phyloP scores from a whole-genome alignment of 2,888 invertebrate species.

The Parasteatoda lunata region DNA sequence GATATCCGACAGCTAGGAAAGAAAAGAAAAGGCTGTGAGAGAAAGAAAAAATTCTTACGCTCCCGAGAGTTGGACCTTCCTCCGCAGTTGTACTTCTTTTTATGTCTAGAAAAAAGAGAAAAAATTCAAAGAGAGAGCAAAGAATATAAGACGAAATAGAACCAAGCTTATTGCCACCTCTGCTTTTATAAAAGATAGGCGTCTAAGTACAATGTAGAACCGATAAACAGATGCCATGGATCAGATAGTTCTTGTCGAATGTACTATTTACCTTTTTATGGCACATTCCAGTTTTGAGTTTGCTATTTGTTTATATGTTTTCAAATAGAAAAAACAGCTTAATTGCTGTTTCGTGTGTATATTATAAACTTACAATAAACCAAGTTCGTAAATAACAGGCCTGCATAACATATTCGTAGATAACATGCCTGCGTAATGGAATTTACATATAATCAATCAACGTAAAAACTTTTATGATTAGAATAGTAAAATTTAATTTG shows the following conservation, averaged over 20 bases:
- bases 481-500: no score
- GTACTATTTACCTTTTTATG: constrained; percentile 7
- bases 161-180: constrained; percentile 10
- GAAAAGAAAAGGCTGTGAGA: constrained; percentile 11
- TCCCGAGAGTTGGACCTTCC: constrained; percentile 8
- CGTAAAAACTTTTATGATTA: no score
- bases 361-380: no score
- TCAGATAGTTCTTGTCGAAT: constrained; percentile 29
- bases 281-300: constrained; percentile 11
- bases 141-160: constrained; percentile 11
- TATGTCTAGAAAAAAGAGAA: constrained; percentile 9
- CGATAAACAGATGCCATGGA: constrained; percentile 13
- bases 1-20: constrained; percentile 10
- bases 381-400: no score
- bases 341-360: constrained; percentile 10
- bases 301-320: not conserved
- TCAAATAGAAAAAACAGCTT: not conserved
- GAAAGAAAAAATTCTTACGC: constrained; percentile 30
- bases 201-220: constrained; percentile 27
- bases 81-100: constrained; percentile 14
- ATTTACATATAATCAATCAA: no score
- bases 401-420: no score
- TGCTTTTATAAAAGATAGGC: constrained; percentile 23
- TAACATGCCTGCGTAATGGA: no score
- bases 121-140: constrained; percentile 29